Percentiles rank a stretch among this genome's conserved stretches.
These are phyloP conservation scores for Papilio glaucus DNA, from an alignment of 1,140 invertebrate species.

Conservation along the genomic window DNA sequence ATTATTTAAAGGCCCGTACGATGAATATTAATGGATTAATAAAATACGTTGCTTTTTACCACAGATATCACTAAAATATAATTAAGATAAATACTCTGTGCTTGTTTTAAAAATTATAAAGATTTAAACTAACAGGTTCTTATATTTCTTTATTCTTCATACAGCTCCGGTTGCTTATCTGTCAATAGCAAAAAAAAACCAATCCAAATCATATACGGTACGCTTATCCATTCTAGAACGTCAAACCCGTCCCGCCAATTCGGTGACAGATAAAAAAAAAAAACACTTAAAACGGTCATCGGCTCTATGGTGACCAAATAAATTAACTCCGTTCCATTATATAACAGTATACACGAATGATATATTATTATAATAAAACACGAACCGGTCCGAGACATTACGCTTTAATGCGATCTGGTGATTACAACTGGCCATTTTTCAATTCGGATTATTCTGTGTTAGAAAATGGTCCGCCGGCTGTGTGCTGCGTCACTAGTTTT, in stretches of 20 bases:
- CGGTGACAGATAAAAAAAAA: slow-evolving; percentile 60
- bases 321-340: slow-evolving; percentile 72
- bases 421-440: slow-evolving; percentile 67
- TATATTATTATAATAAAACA: slow-evolving; percentile 69
- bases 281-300: slow-evolving; percentile 69
- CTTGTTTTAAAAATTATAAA: slow-evolving; percentile 10
- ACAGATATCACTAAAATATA: slow-evolving; percentile 14
- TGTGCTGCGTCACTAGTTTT: slow-evolving; percentile 51
- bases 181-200: slow-evolving; percentile 28
- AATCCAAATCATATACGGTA: slow-evolving; percentile 38
- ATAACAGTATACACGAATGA: slow-evolving; percentile 68
- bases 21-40: slow-evolving; percentile 22
- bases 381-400: slow-evolving; percentile 59
- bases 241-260: slow-evolving; percentile 51
- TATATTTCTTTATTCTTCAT: slow-evolving; percentile 22
- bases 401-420: slow-evolving; percentile 66
- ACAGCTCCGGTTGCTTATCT: slow-evolving; percentile 30
- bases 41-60: slow-evolving; percentile 16
- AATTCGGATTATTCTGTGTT: slow-evolving; percentile 53
- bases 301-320: slow-evolving; percentile 66
- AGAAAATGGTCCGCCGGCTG: slow-evolving; percentile 44
- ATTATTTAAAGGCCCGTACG: slow-evolving; percentile 4
- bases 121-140: slow-evolving; percentile 13
- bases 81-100: slow-evolving; percentile 22
- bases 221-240: slow-evolving; percentile 45